Evolutionary conservation across 2,797 vertebrate genomes (phyloP).

Genomic region (Fistularia commersonii): DNA sequence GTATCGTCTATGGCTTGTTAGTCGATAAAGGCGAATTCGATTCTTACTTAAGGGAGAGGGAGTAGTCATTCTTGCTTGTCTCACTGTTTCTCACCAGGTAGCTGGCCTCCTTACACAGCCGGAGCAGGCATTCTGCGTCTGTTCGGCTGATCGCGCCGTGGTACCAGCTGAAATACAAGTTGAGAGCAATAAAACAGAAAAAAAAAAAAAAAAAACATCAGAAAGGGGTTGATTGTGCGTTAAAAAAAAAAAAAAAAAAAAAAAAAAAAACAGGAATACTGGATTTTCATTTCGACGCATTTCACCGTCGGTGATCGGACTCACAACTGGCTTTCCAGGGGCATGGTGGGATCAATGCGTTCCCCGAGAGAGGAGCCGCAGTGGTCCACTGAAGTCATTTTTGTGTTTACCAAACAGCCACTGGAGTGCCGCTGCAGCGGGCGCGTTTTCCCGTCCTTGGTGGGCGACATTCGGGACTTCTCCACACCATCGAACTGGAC

Average conservation of each 20-base stretch:
- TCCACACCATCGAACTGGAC: slow-evolving; percentile 87
- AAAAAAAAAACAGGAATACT: too few species aligned
- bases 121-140: slow-evolving; percentile 90
- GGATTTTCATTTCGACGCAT: too few species aligned
- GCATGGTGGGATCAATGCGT: slow-evolving; percentile 87
- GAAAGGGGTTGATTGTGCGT: too few species aligned
- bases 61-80: slow-evolving; percentile 98
- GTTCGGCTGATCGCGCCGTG: slow-evolving; percentile 96
- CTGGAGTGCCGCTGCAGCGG: slow-evolving; percentile 84
- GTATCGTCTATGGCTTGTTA: neutral
- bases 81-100: slow-evolving; percentile 98
- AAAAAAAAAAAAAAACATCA: neutral
- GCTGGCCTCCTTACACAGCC: slow-evolving; percentile 96
- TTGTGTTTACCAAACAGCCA: slow-evolving; percentile 85
- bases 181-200: neutral
- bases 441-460: slow-evolving; percentile 85
- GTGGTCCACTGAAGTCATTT: slow-evolving; percentile 81
- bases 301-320: slow-evolving; percentile 49
- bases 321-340: slow-evolving; percentile 98
- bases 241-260: too few species aligned
- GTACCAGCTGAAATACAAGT: slow-evolving; percentile 85
- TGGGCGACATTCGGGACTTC: slow-evolving; percentile 83
- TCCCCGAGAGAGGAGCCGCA: slow-evolving; percentile 80
- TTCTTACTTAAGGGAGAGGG: slow-evolving; percentile 95
- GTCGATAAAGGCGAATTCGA: neutral